Conservation (phyloP, 2,888 invertebrate genomes). For the Mongoloraphidia duomilia region DNA sequence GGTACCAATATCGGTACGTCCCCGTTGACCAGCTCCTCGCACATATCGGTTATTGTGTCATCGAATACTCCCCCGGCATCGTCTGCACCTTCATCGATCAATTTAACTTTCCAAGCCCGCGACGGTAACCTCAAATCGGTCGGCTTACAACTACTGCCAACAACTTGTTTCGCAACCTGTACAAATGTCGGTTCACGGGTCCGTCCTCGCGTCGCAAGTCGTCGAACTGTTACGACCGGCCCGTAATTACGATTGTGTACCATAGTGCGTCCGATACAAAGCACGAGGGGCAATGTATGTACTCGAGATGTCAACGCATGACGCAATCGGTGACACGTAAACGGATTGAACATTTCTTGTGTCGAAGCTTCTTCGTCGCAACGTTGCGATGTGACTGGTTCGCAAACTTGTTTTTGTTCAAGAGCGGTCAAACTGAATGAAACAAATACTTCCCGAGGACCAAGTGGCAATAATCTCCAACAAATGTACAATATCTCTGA, state of each 20-base stretch:
- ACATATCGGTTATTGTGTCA: constrained; percentile 54
- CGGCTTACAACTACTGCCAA: constrained; percentile 39
- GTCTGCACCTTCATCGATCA: constrained; percentile 51
- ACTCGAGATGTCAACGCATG: constrained; percentile 41
- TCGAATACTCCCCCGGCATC: constrained; percentile 57
- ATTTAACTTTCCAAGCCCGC: constrained; percentile 49
- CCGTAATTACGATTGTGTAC: constrained; percentile 50
- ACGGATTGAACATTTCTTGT: constrained; percentile 13
- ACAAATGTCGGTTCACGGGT: constrained; percentile 43
- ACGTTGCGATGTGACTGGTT: too few species aligned
- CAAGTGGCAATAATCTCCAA: constrained; percentile 38
- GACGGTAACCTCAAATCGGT: constrained; percentile 43
- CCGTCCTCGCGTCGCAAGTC: constrained; percentile 40
- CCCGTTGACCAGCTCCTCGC: constrained; percentile 43
- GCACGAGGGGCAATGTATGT: constrained; percentile 45
- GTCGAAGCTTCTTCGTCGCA: too few species aligned
- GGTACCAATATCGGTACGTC: constrained; percentile 41
- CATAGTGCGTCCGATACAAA: constrained; percentile 50
- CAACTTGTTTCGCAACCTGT: constrained; percentile 48
- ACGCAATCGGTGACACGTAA: constrained; percentile 32
- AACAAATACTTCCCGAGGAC: constrained; percentile 29
- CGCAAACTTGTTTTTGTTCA: constrained; percentile 18
- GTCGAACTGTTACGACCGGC: constrained; percentile 45
- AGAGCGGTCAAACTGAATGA: constrained; percentile 24
- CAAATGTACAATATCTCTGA: constrained; percentile 45